Evolutionary conservation across 2,888 invertebrate species (phyloP), one percentile per base, ranked within the genome.

Genomic region (Chironomus tentans): DNA sequence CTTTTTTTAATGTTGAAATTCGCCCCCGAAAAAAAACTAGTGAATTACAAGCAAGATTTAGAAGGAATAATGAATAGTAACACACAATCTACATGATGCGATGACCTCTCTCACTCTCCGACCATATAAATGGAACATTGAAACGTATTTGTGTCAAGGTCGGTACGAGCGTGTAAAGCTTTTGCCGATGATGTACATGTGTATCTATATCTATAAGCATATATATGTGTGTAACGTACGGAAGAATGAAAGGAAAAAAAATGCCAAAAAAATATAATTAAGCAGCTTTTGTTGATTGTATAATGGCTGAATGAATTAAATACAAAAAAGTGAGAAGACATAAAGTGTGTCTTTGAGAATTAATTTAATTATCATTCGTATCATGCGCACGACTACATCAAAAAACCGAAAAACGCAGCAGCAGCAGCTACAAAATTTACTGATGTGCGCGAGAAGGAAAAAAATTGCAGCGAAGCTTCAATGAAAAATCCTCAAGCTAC

Each of bases 111-210:
- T 68, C 48, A 15, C 56, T 56, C 65, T 65, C 68, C 46, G 48
- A 48, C 74, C 21, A 76, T 68, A 61, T 76, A 76, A 76, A 62
- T 76, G 76, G 76, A 69, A 76, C 76, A 76, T 76, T 76, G 76
- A 76, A 56, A 50, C 56, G 69, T 76, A 69, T 76, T 76, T 76
- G 69, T 76, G 76, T 76, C 76, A 76, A 69, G 76, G 76, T 69
- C 76, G 69, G 65, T 47, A 22, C 22, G 24, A 65, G n/a, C 65
- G 38, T 38, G 38, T 38, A 38, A 38, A 38, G 46, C 13, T 65
- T 15, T 72, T 28, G 18, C 18, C 21, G n/a, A 68, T 68, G 68
- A 68, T 68, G 68, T 68, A 7, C 24, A 68, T 68, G 56, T 38
- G 38, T 38, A 38, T 38, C 38, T 38, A 38, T 38, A 38, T 10